A percentile compares a stretch with the other conserved stretches of the same genome.
Evolutionary conservation across 2,888 invertebrate genomes (phyloP).

Genomic region (Luffia ferchaultella): DNA sequence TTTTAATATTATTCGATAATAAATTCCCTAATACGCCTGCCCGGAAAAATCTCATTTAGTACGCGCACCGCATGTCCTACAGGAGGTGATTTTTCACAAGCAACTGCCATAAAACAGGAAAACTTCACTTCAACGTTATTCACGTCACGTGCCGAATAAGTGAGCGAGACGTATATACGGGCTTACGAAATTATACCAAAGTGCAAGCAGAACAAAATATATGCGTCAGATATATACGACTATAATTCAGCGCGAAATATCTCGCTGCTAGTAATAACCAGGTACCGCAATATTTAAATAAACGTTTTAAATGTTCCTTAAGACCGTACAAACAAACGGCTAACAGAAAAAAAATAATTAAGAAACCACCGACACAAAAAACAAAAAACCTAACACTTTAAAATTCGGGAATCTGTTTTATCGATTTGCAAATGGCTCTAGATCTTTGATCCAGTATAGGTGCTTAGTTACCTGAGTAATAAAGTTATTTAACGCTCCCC

Average conservation of each 20-base stretch:
- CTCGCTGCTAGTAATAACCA: not conserved
- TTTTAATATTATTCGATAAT: too few species aligned
- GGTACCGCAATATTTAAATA: not conserved
- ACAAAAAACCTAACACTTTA: too few species aligned
- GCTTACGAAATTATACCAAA: not conserved
- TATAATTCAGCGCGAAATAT: not conserved
- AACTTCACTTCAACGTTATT: conserved; percentile 35
- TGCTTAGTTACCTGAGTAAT: too few species aligned
- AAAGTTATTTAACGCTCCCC: too few species aligned
- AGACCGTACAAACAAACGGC: too few species aligned
- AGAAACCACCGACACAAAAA: too few species aligned
- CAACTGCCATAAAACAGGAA: conserved; percentile 42
- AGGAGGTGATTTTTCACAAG: conserved; percentile 50
- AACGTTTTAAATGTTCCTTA: too few species aligned
- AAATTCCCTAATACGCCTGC: not conserved
- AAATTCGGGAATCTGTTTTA: too few species aligned
- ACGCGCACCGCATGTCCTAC: not conserved
- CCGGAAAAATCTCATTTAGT: not conserved
- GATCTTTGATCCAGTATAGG: too few species aligned
- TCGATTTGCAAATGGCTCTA: too few species aligned
- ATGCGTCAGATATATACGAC: not conserved
- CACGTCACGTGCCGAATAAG: conserved; percentile 39
- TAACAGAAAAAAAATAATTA: too few species aligned
- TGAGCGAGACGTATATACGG: conserved; percentile 15
- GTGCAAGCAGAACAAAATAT: not conserved